Evolutionary conservation across 2,113 vertebrate genomes (phyloP), one percentile per base, ranked within the genome.

Genomic region (Ophthalmolycus amberensis): DNA sequence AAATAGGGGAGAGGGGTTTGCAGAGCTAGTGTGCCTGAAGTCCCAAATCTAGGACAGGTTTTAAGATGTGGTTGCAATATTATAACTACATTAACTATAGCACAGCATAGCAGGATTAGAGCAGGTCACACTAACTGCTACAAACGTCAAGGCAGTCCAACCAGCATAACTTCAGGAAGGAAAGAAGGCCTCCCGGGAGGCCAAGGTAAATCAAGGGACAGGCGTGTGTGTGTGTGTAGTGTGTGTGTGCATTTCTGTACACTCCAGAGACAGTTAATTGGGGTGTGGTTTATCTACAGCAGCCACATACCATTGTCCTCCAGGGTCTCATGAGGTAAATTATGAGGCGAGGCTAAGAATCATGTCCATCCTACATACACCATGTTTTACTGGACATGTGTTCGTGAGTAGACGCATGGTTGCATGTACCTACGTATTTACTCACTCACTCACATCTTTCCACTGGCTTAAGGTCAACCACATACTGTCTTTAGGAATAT

Each of bases 221-320:
- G 44, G 40, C 77, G 67, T 77, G 75, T 72, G 20, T 66, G 67
- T 80, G 12, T 46, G 59, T 80, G 77, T 34, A 67, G 20, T 66
- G 67, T 80, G 12, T 46, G 59, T 80, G 77, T 34, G 70, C 76
- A 76, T 88, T 87, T 84, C 80, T 88, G 44, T 79, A 83, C 56
- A 72, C 85, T 68, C 75, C 15, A 58, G 89, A 80, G 87, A 83
- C 79, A 46, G 85, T 90, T 90, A 84, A 91, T 88, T 71, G 84
- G 88, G 85, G 85, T 42, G 80, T 78, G 80, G 80, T 85, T 78
- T 76, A 88, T 88, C 75, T 80, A 34, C 79, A 46, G 78, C 73
- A 86, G 84, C 75, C 18, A 73, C 89, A 91, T 85, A 90, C 79
- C 85, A 86, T 37, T 67, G 71, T 88, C 81, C 89, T 78, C 84